Conservation (phyloP, 1,140 invertebrate genomes). For the Thaumatotibia leucotreta region DNA sequence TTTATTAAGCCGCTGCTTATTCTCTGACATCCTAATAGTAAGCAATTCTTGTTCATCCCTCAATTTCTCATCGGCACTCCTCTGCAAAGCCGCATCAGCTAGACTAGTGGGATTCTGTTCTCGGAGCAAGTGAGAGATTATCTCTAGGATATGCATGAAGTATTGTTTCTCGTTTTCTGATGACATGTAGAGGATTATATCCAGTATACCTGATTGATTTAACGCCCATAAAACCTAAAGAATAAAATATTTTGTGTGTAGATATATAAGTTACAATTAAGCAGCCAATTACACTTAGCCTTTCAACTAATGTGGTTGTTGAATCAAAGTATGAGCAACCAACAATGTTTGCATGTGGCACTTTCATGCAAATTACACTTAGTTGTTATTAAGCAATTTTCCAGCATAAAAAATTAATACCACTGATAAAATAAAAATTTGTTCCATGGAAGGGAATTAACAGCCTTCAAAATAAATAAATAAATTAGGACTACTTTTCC, state of each 20-base stretch:
- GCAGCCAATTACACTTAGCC: too few species aligned
- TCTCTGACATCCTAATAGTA: slow-evolving; percentile 81
- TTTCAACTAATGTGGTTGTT: not conserved
- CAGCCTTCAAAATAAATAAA: too few species aligned
- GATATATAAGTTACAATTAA: not conserved
- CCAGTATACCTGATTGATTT: slow-evolving; percentile 91
- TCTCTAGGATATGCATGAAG: slow-evolving; percentile 94
- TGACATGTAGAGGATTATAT: slow-evolving; percentile 92
- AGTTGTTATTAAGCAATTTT: too few species aligned
- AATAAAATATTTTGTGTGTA: not conserved
- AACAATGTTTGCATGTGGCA: too few species aligned
- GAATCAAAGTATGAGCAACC: too few species aligned
- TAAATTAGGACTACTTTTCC: too few species aligned
- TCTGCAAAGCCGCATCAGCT: slow-evolving; percentile 85
- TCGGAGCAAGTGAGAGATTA: slow-evolving; percentile 86
- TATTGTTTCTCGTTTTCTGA: slow-evolving; percentile 91
- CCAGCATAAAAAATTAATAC: too few species aligned
- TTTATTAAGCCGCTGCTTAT: slow-evolving; percentile 78
- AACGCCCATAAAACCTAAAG: slow-evolving; percentile 87
- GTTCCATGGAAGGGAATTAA: too few species aligned
- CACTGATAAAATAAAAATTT: too few species aligned
- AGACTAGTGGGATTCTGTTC: slow-evolving; percentile 91
- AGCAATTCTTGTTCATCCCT: slow-evolving; percentile 88
- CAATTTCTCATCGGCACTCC: slow-evolving; percentile 87
- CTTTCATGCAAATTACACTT: too few species aligned